phyloP scores from a whole-genome alignment of 2,888 invertebrate species.

The Pseudococcus jackbeardsleyi region DNA sequence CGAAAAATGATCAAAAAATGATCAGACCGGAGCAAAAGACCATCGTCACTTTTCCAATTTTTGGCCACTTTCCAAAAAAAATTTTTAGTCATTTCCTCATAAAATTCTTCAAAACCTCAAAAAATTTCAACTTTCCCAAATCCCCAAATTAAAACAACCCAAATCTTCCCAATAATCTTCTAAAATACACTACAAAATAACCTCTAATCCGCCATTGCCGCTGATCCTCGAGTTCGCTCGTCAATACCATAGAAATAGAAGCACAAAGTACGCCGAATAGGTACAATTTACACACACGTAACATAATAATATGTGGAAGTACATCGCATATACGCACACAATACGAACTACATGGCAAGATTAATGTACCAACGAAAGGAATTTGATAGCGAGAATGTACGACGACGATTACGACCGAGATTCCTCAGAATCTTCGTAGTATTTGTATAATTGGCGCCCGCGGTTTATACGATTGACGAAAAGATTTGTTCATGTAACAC shows the following conservation, averaged over 20 bases:
- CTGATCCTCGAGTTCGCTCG: background rate
- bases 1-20: too few species aligned
- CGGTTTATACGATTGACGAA: conserved; percentile 31
- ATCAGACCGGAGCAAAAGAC: too few species aligned
- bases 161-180: background rate
- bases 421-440: conserved; percentile 14
- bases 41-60: too few species aligned
- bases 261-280: background rate
- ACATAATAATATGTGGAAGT: background rate
- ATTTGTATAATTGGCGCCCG: conserved; percentile 42
- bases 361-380: conserved; percentile 14
- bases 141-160: background rate
- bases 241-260: background rate
- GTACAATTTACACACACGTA: background rate
- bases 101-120: too few species aligned
- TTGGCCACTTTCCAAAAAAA: too few species aligned
- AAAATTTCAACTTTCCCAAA: too few species aligned
- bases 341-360: conserved; percentile 4
- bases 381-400: conserved; percentile 33
- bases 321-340: background rate
- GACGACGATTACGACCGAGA: conserved; percentile 17
- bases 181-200: background rate
- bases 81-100: too few species aligned
- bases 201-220: background rate
- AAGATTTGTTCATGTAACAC: conserved; percentile 4